A percentile compares a stretch with the other conserved stretches of the same genome.
Conservation (phyloP, 2,797 vertebrate species). For the Enteromius thamalakanensis region DNA sequence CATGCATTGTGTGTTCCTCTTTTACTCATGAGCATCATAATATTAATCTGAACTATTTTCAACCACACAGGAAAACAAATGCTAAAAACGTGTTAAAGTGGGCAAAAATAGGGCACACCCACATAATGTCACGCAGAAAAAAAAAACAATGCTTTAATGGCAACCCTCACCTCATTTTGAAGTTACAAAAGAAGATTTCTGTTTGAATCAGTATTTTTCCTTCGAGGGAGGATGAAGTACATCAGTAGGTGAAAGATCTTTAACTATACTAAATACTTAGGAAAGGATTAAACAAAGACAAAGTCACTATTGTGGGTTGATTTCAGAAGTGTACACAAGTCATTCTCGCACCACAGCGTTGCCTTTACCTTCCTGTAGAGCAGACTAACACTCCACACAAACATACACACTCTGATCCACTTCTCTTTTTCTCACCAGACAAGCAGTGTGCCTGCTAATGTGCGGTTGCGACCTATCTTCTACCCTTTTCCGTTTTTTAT, state of each 20-base stretch:
- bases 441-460: slow-evolving; percentile 73
- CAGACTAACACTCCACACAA: slow-evolving; percentile 69
- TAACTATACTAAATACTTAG: slow-evolving; percentile 6
- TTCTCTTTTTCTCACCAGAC: slow-evolving; percentile 66
- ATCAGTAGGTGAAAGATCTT: slow-evolving; percentile 34
- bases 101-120: slow-evolving; percentile 22
- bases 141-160: background rate
- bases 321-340: slow-evolving; percentile 11
- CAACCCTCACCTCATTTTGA: slow-evolving; percentile 33
- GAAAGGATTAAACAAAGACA: background rate
- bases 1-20: background rate
- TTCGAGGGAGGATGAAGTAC: slow-evolving; percentile 25
- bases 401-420: slow-evolving; percentile 75
- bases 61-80: slow-evolving; percentile 41
- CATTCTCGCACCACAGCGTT: slow-evolving; percentile 15
- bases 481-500: slow-evolving; percentile 39
- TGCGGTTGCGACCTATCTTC: slow-evolving; percentile 73
- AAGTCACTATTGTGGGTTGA: slow-evolving; percentile 65
- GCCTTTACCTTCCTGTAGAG: slow-evolving; percentile 39
- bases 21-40: slow-evolving; percentile 1
- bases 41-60: slow-evolving; percentile 28
- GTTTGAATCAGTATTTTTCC: slow-evolving; percentile 33
- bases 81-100: slow-evolving; percentile 33
- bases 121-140: slow-evolving; percentile 34
- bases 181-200: slow-evolving; percentile 21